phyloP scores from a whole-genome alignment of 2,113 vertebrate species.

The Phyllopteryx taeniolatus region DNA sequence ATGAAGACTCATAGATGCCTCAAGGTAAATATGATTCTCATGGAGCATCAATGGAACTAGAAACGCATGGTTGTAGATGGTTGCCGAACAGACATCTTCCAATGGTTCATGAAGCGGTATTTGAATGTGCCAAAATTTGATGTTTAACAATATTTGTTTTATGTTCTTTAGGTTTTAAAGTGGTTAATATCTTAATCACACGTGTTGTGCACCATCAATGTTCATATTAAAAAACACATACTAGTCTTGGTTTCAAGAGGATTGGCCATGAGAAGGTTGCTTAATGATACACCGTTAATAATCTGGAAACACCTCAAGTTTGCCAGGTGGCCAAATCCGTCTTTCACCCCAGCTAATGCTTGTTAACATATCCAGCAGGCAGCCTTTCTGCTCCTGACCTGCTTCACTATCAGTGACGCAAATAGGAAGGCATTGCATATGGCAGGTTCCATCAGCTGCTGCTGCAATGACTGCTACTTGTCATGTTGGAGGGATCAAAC shows the following conservation, averaged over 20 bases:
- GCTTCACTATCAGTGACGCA: conserved; percentile 52
- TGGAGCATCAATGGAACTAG: background rate
- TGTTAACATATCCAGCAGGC: conserved; percentile 45
- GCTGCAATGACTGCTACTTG: background rate
- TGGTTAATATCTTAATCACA: background rate
- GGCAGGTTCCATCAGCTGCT: conserved; percentile 38
- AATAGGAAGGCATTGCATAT: conserved; percentile 50
- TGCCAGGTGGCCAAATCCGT: conserved; percentile 60
- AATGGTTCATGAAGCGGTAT: background rate
- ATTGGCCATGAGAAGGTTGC: conserved; percentile 1
- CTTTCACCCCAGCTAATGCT: conserved; percentile 48
- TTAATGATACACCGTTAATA: conserved; percentile 16
- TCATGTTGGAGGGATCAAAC: conserved; percentile 1
- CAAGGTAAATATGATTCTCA: background rate
- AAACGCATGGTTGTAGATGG: background rate
- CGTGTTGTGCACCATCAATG: background rate
- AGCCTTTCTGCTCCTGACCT: conserved; percentile 32
- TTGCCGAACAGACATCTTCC: background rate
- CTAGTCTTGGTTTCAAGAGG: background rate
- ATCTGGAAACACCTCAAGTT: conserved; percentile 37
- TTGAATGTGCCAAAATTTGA: background rate
- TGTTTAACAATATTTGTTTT: background rate
- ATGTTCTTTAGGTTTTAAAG: background rate
- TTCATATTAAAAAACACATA: conserved; percentile 12
- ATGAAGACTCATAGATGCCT: background rate